phyloP scores from a whole-genome alignment of 2,888 invertebrate species.

The Hedychridium roseum region DNA sequence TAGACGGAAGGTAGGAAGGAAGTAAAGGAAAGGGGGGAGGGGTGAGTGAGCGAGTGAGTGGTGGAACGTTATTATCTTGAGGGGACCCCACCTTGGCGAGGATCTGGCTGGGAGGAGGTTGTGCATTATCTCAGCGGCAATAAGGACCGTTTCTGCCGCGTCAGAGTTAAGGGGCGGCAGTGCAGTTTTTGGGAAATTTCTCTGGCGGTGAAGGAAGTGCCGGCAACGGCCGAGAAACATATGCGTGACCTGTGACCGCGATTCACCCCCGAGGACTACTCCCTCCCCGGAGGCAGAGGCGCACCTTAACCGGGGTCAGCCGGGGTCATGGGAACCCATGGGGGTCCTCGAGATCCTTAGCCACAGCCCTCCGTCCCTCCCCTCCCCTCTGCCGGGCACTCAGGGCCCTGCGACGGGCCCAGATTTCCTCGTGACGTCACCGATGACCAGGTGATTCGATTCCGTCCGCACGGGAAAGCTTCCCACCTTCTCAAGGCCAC shows the following conservation, averaged over 20 bases:
- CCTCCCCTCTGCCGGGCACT: conserved; percentile 7
- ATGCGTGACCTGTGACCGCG: conserved; percentile 50
- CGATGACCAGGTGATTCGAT: conserved; percentile 27
- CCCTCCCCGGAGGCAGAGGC: conserved; percentile 27
- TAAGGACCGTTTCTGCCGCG: background rate
- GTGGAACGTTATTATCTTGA: no score
- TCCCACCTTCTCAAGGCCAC: no score
- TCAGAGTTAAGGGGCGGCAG: background rate
- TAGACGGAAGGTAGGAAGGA: background rate
- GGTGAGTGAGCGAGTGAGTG: no score
- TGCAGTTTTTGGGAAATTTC: conserved; percentile 47
- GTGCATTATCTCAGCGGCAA: conserved; percentile 24
- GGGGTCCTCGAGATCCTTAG: conserved; percentile 45
- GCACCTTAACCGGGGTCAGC: conserved; percentile 50
- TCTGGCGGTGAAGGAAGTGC: conserved; percentile 32
- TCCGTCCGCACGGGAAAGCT: no score
- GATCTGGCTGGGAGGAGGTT: background rate
- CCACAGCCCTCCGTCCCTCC: conserved; percentile 6
- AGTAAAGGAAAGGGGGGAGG: background rate
- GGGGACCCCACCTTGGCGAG: no score
- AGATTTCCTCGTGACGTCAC: conserved; percentile 40
- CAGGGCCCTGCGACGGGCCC: conserved; percentile 23
- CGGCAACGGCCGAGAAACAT: conserved; percentile 36
- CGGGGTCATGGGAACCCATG: conserved; percentile 62
- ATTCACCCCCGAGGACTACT: conserved; percentile 25